phyloP scores from a whole-genome alignment of 2,888 invertebrate species.

The Lepidocyrtoides sp. region DNA sequence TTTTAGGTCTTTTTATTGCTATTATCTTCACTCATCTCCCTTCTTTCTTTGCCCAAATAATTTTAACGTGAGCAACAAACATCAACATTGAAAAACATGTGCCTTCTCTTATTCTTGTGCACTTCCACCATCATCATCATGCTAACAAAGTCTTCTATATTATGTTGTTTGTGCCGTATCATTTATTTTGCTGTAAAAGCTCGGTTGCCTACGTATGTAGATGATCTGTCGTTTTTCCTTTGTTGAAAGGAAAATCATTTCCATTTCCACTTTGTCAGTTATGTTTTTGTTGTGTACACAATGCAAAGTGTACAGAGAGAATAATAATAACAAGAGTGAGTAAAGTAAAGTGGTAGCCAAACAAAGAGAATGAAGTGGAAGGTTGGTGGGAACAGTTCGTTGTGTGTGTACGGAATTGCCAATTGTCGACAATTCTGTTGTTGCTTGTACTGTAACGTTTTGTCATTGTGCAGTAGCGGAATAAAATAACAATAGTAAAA shows the following conservation, averaged over 20 bases:
- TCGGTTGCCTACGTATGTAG: background rate
- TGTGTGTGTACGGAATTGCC: slow-evolving; percentile 29
- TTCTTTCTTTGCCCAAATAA: slow-evolving; percentile 8
- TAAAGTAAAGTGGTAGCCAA: slow-evolving; percentile 10
- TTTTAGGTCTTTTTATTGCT: slow-evolving; percentile 59
- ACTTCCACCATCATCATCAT: background rate
- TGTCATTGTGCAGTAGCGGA: slow-evolving; percentile 27
- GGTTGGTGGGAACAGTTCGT: slow-evolving; percentile 24
- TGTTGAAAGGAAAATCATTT: slow-evolving; percentile 69
- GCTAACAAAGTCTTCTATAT: background rate
- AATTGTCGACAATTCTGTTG: slow-evolving; percentile 15
- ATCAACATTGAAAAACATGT: slow-evolving; percentile 38
- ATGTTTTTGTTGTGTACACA: slow-evolving; percentile 49
- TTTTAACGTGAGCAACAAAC: slow-evolving; percentile 43
- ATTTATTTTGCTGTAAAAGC: background rate
- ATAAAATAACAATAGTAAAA: slow-evolving; percentile 46
- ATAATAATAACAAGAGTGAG: background rate
- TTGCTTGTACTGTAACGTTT: background rate
- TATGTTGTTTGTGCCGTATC: background rate
- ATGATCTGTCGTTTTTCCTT: slow-evolving; percentile 9
- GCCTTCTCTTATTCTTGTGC: background rate
- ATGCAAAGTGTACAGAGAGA: slow-evolving; percentile 26
- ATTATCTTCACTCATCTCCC: slow-evolving; percentile 23
- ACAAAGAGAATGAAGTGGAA: background rate
- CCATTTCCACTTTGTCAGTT: slow-evolving; percentile 46